phyloP scores from a whole-genome alignment of 2,888 invertebrate genomes.

The Pammene aurita region DNA sequence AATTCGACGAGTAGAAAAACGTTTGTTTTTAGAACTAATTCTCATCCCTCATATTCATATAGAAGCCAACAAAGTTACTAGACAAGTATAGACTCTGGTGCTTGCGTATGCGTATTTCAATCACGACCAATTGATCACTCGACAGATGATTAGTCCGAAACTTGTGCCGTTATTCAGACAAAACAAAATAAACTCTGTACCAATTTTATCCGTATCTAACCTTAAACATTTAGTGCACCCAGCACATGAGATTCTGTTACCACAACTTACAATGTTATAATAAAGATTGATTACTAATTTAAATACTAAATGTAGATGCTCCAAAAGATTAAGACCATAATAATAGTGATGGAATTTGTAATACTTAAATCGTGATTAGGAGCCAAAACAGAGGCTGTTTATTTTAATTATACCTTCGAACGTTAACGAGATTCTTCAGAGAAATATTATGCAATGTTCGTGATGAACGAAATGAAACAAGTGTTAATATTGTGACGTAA shows the following conservation, averaged over 20 bases:
- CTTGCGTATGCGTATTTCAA: too few species aligned
- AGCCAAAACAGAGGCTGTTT: slow-evolving; percentile 35
- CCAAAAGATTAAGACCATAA: slow-evolving; percentile 27
- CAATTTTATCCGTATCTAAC: not conserved
- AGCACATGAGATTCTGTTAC: not conserved
- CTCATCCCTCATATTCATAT: too few species aligned
- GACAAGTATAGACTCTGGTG: too few species aligned
- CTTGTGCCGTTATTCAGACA: too few species aligned
- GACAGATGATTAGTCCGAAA: too few species aligned
- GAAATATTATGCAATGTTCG: slow-evolving; percentile 30
- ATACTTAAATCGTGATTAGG: slow-evolving; percentile 35
- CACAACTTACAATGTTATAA: not conserved
- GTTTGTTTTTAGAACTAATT: too few species aligned
- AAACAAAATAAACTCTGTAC: too few species aligned
- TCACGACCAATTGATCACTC: too few species aligned
- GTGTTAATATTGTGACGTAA: slow-evolving; percentile 34
- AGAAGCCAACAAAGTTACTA: too few species aligned
- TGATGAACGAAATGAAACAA: slow-evolving; percentile 29
- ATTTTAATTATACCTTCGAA: slow-evolving; percentile 40
- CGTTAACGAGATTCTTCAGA: slow-evolving; percentile 37
- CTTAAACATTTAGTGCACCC: not conserved
- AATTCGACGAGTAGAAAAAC: too few species aligned
- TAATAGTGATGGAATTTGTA: slow-evolving; percentile 25
- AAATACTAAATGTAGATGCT: slow-evolving; percentile 4
- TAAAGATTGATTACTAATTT: not conserved